Conservation (phyloP, 1,140 invertebrate genomes). For the Dreissena polymorpha region DNA sequence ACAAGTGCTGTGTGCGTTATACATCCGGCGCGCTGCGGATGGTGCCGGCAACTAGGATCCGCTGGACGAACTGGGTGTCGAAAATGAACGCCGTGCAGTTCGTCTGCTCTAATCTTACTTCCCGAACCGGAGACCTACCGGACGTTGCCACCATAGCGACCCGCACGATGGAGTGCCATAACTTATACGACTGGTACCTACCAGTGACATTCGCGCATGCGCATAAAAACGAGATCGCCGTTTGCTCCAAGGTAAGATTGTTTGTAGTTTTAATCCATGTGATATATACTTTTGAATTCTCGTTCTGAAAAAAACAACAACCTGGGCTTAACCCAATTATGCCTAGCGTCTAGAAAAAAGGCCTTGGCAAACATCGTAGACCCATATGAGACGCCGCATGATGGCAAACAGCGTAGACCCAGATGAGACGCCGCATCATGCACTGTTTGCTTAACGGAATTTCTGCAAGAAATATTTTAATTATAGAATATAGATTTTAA, state of each 20-base stretch:
- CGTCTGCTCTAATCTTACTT: slow-evolving; percentile 24
- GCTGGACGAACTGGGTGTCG: slow-evolving; percentile 16
- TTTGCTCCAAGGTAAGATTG: too few relatives aligned
- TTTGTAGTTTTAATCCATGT: slow-evolving; percentile 5
- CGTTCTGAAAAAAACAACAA: too few relatives aligned
- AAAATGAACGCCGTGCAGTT: slow-evolving; percentile 33
- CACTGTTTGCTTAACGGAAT: too few relatives aligned
- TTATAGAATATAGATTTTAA: too few relatives aligned
- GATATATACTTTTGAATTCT: too few relatives aligned
- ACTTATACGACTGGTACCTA: slow-evolving; percentile 35
- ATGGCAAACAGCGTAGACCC: too few relatives aligned
- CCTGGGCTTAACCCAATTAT: too few relatives aligned
- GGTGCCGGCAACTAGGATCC: slow-evolving; percentile 9
- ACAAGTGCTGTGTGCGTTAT: slow-evolving; percentile 35
- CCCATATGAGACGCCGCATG: too few relatives aligned
- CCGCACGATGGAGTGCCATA: background rate
- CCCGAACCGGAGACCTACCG: background rate
- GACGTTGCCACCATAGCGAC: slow-evolving; percentile 22
- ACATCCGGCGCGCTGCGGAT: background rate
- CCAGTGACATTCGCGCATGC: slow-evolving; percentile 19
- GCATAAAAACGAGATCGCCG: slow-evolving; percentile 16
- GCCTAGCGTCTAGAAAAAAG: too few relatives aligned
- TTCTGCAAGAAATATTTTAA: too few relatives aligned
- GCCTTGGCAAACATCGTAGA: too few relatives aligned
- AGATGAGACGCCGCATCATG: too few relatives aligned